Conservation (phyloP, 2,888 invertebrate genomes). For the Tetragonula carbonaria region DNA sequence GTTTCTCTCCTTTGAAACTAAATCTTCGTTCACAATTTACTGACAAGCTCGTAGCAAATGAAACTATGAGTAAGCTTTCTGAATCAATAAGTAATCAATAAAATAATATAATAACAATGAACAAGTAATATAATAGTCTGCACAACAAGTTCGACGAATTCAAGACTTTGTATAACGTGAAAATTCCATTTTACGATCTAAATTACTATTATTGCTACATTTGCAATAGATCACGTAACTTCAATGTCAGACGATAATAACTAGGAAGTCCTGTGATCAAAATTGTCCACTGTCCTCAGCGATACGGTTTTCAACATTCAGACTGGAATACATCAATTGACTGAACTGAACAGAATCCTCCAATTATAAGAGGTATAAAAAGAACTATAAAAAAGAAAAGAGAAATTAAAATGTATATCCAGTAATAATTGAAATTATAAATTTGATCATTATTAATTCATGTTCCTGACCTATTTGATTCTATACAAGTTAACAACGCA, state of each 20-base stretch:
- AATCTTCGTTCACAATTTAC: neutral
- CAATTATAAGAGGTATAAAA: no score
- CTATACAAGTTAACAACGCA: no score
- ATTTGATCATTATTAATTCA: no score
- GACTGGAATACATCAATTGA: neutral
- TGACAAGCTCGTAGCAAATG: no score
- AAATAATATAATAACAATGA: neutral
- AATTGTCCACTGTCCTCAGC: neutral
- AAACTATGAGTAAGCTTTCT: neutral
- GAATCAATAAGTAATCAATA: neutral
- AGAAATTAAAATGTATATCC: no score
- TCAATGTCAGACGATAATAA: neutral
- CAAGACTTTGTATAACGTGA: neutral
- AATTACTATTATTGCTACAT: neutral
- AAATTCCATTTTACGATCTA: neutral
- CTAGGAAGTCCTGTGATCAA: neutral
- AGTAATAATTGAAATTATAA: no score
- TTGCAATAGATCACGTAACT: neutral
- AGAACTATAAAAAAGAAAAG: neutral
- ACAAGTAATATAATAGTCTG: neutral
- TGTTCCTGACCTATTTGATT: no score
- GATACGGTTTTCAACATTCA: neutral
- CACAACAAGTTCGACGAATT: neutral
- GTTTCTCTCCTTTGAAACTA: no score
- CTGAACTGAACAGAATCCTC: no score